Percentiles rank a stretch among this genome's conserved stretches.
These are phyloP conservation scores for Fopius arisanus DNA, from an alignment of 1,140 invertebrate species.

Conservation along the genomic window DNA sequence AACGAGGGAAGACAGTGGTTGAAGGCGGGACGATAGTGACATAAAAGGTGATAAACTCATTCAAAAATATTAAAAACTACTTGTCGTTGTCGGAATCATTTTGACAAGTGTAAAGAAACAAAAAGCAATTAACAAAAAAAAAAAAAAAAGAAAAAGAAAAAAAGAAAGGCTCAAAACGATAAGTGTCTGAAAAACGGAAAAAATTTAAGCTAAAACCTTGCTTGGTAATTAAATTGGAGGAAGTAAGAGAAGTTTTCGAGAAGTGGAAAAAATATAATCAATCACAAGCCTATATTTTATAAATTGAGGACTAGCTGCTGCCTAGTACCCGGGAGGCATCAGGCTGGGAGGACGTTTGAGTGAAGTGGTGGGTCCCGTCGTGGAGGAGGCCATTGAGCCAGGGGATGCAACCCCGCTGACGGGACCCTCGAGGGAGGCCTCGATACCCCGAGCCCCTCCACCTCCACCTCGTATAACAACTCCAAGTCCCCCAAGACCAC, in stretches of 20 bases:
- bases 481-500: constrained; percentile 45
- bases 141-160: too few relatives aligned
- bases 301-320: constrained; percentile 35
- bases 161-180: not conserved
- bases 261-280: too few relatives aligned
- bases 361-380: constrained; percentile 65
- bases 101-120: too few relatives aligned
- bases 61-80: too few relatives aligned
- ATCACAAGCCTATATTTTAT: not conserved
- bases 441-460: constrained; percentile 42
- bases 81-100: too few relatives aligned
- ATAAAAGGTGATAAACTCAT: not conserved
- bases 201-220: too few relatives aligned
- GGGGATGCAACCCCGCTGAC: constrained; percentile 64
- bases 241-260: too few relatives aligned
- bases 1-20: not conserved
- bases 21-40: not conserved
- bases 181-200: too few relatives aligned
- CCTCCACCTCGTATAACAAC: constrained; percentile 44
- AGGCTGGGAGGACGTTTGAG: constrained; percentile 65
- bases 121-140: too few relatives aligned
- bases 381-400: constrained; percentile 65
- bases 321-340: constrained; percentile 51
- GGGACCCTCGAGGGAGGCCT: constrained; percentile 58
- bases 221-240: too few relatives aligned